phyloP scores from a whole-genome alignment of 2,888 invertebrate genomes.

The Oligia latruncula region DNA sequence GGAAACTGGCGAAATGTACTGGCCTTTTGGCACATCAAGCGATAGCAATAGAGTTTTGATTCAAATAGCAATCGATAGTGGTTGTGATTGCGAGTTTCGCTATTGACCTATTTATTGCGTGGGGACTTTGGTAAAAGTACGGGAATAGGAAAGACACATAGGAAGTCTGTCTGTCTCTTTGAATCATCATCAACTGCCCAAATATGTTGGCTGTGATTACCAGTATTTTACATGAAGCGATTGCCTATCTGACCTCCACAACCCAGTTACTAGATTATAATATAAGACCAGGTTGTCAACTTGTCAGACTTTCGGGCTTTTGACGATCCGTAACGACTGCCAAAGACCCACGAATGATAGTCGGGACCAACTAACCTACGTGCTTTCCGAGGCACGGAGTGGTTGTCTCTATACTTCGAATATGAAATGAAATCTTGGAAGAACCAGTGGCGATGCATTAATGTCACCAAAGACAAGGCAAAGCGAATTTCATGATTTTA shows the following conservation, averaged over 20 bases:
- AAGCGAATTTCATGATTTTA: not conserved
- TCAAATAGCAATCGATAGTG: constrained; percentile 4
- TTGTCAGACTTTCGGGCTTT: not conserved
- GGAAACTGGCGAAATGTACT: constrained; percentile 17
- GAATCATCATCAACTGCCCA: not conserved
- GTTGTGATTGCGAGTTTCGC: not conserved
- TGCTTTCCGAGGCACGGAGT: not conserved
- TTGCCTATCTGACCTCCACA: not conserved
- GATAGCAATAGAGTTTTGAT: constrained; percentile 1
- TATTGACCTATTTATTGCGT: not conserved
- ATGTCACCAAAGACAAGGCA: not conserved
- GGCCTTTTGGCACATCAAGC: constrained; percentile 21
- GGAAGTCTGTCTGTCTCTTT: not conserved
- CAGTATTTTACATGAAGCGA: not conserved
- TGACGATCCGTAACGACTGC: not conserved
- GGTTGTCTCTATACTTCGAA: not conserved
- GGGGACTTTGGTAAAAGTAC: not conserved
- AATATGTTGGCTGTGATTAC: not conserved
- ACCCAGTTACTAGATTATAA: not conserved
- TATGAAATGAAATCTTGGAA: not conserved
- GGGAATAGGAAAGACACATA: not conserved
- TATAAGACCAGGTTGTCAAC: too few species aligned
- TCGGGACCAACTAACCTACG: not conserved
- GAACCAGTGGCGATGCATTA: not conserved
- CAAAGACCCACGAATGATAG: not conserved